phyloP scores from a whole-genome alignment of 2,797 vertebrate genomes.

The Acipenser oxyrinchus region DNA sequence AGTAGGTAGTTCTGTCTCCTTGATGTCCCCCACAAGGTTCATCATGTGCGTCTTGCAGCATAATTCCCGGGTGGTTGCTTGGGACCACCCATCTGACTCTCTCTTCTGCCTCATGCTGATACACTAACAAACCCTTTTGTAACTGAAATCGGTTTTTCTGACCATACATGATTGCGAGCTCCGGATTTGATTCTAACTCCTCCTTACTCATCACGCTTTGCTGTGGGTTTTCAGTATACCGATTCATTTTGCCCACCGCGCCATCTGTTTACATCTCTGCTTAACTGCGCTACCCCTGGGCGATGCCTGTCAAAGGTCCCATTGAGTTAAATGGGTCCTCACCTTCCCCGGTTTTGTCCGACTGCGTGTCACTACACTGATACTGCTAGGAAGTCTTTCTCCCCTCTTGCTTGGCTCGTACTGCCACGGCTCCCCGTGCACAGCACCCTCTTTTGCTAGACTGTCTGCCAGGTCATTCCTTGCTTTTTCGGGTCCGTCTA shows the following conservation, averaged over 20 bases:
- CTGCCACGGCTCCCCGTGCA: background rate
- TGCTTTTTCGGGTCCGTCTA: background rate
- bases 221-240: background rate
- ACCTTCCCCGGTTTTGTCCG: too few relatives aligned
- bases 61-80: conserved; percentile 10
- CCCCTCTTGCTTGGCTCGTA: too few relatives aligned
- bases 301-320: too few relatives aligned
- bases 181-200: background rate
- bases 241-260: background rate
- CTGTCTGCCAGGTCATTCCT: background rate
- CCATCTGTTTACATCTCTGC: too few relatives aligned
- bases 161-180: background rate
- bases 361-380: too few relatives aligned
- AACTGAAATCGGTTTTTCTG: background rate
- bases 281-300: too few relatives aligned
- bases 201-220: background rate
- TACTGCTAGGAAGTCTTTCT: too few relatives aligned
- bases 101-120: background rate
- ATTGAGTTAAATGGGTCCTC: too few relatives aligned
- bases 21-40: conserved; percentile 11
- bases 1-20: background rate
- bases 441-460: background rate
- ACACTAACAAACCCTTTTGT: conserved; percentile 4
- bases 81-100: background rate
- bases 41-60: too few relatives aligned